Evolutionary conservation across 2,797 vertebrate species (phyloP), one percentile per base, ranked within the genome.

Genomic region (Moxostoma hubbsi): DNA sequence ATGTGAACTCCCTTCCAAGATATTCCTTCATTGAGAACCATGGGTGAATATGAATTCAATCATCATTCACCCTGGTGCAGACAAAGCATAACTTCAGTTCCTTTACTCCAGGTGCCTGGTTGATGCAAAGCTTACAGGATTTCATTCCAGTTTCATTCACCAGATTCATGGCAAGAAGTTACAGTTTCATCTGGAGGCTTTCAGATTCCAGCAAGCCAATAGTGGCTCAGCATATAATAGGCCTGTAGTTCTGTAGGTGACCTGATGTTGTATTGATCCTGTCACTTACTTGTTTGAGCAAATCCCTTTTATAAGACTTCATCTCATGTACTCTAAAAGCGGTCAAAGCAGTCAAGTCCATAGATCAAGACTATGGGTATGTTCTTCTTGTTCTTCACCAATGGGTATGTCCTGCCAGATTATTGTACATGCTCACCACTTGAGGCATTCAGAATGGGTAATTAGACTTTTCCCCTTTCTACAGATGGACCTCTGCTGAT

Each of bases 281-380:
- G 46, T 55, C 70, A 59, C 45, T 24, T 53, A 6, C 7, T 6
- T 15, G 13, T 13, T 80, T 1, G 15, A 1, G 5, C 6, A 50
- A 50, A 8, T 6, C 24, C 5, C 74, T 79, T 74, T 16, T 62
- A 70, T 70, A 93, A 91, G 50, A 93, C 46, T 93, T 90, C 77
- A 84, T 93, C 49, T 90, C 91, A 18, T 94, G 93, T 77, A 53
- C 85, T 43, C 55, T 94, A 83, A 89, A 61, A 83, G 92, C 92
- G 68, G 83, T 86, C 16, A 72, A 83, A n/a, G 1, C 82, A 1
- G 1, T 1, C 1, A 9, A 83, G 86, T 59, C 0, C 0, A 7
- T 24, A 46, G 1, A 77, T 90, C 15, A 91, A 90, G 87, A 90
- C 92, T 73, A 8, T 36, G 86, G 85, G 89, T 90, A 71, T 88